phyloP scores from a whole-genome alignment of 2,888 invertebrate species.

The Eilema sororculum region DNA sequence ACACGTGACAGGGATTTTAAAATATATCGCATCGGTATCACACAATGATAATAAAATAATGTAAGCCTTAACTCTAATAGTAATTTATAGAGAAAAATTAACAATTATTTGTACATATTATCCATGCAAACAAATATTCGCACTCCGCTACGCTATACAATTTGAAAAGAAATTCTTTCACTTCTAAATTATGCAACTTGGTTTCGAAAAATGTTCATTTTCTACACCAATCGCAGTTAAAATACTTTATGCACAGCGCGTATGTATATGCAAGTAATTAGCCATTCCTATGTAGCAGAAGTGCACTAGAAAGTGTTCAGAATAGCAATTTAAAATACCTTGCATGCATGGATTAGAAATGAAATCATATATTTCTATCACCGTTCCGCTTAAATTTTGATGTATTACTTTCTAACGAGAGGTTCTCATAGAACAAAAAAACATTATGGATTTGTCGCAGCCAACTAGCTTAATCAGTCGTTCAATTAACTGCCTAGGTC shows the following conservation, averaged over 20 bases:
- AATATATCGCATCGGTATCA: no score
- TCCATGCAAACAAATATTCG: not conserved
- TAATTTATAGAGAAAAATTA: no score
- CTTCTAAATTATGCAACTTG: not conserved
- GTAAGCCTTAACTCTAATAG: no score
- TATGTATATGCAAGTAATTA: slow-evolving; percentile 1
- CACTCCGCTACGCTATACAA: not conserved
- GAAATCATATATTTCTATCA: slow-evolving; percentile 1
- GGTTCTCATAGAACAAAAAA: not conserved
- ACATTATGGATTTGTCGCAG: no score
- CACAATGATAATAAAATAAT: no score
- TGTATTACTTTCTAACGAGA: slow-evolving; percentile 7
- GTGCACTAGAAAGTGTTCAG: slow-evolving; percentile 16
- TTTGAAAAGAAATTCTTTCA: not conserved
- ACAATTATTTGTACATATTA: no score
- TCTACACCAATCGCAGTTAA: not conserved
- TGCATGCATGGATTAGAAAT: slow-evolving; percentile 12
- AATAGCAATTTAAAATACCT: slow-evolving; percentile 18
- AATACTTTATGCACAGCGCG: not conserved
- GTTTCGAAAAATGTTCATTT: not conserved
- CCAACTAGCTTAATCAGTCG: no score
- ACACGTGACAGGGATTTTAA: slow-evolving; percentile 6
- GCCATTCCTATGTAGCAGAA: not conserved
- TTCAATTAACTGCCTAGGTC: no score
- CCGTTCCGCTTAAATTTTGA: slow-evolving; percentile 8